Base-by-base conservation (phyloP, 2,797 vertebrate species). In the Halcyon smyrnensis region DNA sequence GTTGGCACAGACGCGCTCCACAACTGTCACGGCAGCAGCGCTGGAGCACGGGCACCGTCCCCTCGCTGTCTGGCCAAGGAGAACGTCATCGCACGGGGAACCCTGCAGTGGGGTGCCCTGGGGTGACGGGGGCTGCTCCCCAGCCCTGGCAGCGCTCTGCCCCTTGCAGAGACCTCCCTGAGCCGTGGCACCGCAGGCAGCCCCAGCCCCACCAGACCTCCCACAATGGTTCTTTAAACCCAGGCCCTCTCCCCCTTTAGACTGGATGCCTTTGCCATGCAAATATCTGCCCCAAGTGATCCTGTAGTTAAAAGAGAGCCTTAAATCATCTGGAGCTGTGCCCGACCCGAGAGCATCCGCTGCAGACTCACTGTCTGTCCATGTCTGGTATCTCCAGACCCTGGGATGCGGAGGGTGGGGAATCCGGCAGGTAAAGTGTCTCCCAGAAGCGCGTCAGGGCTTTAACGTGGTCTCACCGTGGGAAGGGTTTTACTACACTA, bases 51-150 rank as follows among this genome's bases (percentile, higher is more conserved):
- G 15, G 51, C 56, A 34, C 46, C 0, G 1, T 54, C 5, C 63
- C 11, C 50, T 14, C 2, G 4, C 30, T 3, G 2, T 2, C 62
- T 45, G 80, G 25, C n/a, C 59, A 24, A 28, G 59, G 59, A 74
- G 8, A 6, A 56, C 1, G 3, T 14, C 20, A 2, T 3, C 4
- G 0, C 3, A 0, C 1, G 25, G 53, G 63, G 53, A 51, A 16
- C 9, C 34, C 45, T 0, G 0, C 4, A 0, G 0, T 5, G 46
- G 74, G 53, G 7, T 24, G 37, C 4, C 0, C 15, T 14, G 32
- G 37, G 46, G 43, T 3, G 68, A 2, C 1, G 8, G 27, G 50
- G 30, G 23, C 37, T 46, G 77, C 10, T 2, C 28, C n/a, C n/a
- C 15, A 1, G 16, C 43, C 60, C n/a, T 2, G 4, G 53, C 28